A percentile compares a stretch with the other conserved stretches of the same genome.
Conservation (phyloP, 2,113 vertebrate species). For the Glaucidium brasilianum region DNA sequence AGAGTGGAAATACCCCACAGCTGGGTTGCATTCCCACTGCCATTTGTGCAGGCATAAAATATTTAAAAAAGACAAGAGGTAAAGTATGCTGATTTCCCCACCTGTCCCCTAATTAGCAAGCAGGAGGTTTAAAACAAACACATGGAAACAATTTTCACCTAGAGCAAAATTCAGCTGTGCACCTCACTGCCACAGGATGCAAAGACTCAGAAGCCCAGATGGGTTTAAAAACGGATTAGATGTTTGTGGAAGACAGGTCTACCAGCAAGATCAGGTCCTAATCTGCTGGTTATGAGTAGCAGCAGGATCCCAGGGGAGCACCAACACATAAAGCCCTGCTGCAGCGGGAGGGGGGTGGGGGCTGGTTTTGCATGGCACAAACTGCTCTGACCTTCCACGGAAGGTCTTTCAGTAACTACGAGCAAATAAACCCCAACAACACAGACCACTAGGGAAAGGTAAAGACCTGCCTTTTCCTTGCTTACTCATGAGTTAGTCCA, state of each 20-base stretch:
- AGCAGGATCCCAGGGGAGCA: background rate
- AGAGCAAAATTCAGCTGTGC: background rate
- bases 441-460: background rate
- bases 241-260: background rate
- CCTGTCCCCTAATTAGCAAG: conserved; percentile 12
- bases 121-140: conserved; percentile 16
- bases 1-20: conserved; percentile 27
- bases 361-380: background rate
- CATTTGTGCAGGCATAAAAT: conserved; percentile 23
- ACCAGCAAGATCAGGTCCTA: background rate
- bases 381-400: background rate
- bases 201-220: background rate
- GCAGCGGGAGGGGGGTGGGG: no score
- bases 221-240: background rate
- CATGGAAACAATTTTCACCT: background rate
- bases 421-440: background rate
- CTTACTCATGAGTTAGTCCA: background rate
- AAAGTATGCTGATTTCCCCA: background rate
- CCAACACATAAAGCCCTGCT: background rate
- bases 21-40: conserved; percentile 9
- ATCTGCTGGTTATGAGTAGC: background rate
- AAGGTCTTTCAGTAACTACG: background rate
- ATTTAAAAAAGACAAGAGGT: background rate
- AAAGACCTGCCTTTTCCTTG: background rate
- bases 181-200: background rate